A percentile compares a stretch with the other conserved stretches of the same genome.
Evolutionary conservation across 1,140 invertebrate species (phyloP).

Genomic region (silkworm (Bombyx mori)): ASM3026992v2 NC_085126.1:12469501-12470000

Average conservation of each 20-base stretch:
- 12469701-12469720: no score
- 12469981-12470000: constrained; percentile 54
- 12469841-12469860: no score
- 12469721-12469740: no score
- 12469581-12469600: not conserved
- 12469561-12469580: not conserved
- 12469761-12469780: not conserved
- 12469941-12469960: not conserved
- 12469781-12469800: not conserved
- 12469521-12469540: not conserved
- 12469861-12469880: no score
- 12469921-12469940: not conserved
- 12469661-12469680: no score
- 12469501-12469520: not conserved
- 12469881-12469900: not conserved
- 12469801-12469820: no score
- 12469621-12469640: not conserved
- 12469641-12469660: no score
- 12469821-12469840: no score
- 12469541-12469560: no score
- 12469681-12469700: no score
- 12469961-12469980: constrained; percentile 16
- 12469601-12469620: not conserved
- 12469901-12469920: not conserved
- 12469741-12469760: not conserved